Percentiles rank a stretch among this genome's conserved stretches.
phyloP scores from a whole-genome alignment of 1,140 invertebrate species.

The Pseudoatta argentina region DNA sequence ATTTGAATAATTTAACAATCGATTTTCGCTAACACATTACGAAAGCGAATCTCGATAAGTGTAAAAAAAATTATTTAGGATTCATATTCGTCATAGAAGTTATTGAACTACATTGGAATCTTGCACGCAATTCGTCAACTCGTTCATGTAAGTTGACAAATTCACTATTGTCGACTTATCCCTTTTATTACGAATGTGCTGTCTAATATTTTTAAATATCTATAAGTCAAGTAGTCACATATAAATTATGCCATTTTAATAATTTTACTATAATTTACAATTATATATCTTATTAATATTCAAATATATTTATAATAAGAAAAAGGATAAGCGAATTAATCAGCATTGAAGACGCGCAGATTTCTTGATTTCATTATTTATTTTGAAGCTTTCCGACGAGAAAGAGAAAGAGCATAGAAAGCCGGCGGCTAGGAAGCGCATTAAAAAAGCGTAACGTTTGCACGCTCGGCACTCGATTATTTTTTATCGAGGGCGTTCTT shows the following conservation, averaged over 20 bases:
- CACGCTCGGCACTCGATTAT: constrained; percentile 69
- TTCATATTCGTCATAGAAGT: neutral
- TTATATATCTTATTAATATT: neutral
- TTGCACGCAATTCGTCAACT: neutral
- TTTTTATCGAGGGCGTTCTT: constrained; percentile 68
- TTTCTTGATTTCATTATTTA: neutral
- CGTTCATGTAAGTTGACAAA: neutral
- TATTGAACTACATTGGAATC: neutral
- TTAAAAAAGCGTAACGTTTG: constrained; percentile 76
- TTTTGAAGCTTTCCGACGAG: constrained; percentile 25
- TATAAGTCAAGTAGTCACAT: neutral
- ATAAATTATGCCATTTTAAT: constrained; percentile 10
- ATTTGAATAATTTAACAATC: constrained; percentile 9
- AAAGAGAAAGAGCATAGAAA: constrained; percentile 39
- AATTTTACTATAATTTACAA: constrained; percentile 6
- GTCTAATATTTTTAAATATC: constrained; percentile 20
- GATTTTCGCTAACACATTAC: neutral
- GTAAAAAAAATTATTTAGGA: neutral
- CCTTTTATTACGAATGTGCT: neutral
- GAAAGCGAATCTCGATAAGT: constrained; percentile 8
- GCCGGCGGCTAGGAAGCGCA: constrained; percentile 75
- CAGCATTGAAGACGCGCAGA: neutral
- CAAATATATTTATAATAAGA: neutral
- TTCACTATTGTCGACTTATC: neutral
- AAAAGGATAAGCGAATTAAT: constrained; percentile 27